Conservation (phyloP, 2,113 vertebrate genomes). For the Centropus bengalensis region DNA sequence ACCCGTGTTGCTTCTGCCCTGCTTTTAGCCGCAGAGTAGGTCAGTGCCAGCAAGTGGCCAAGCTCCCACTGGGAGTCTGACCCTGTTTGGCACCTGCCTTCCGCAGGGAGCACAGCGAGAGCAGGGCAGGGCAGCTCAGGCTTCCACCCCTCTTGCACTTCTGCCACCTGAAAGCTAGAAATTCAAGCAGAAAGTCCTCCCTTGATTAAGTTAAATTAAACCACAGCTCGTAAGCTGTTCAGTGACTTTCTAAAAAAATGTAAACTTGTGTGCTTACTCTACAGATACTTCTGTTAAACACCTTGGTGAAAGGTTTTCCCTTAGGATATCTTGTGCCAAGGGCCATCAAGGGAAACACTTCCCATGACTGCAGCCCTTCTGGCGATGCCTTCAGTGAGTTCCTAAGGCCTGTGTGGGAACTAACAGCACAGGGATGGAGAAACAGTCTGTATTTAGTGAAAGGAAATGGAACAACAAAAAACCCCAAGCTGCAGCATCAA, state of each 20-base stretch:
- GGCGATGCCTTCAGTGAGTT: background rate
- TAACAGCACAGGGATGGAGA: background rate
- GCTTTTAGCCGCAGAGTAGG: rapidly evolving
- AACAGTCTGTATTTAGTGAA: background rate
- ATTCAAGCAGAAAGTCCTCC: background rate
- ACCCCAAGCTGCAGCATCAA: background rate
- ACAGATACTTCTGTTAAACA: background rate
- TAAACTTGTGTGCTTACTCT: background rate
- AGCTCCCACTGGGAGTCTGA: background rate
- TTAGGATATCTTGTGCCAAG: background rate
- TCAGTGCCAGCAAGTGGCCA: rapidly evolving
- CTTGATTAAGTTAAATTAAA: background rate
- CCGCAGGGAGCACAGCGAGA: background rate
- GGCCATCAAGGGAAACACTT: background rate
- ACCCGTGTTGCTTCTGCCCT: background rate
- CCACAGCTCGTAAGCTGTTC: background rate
- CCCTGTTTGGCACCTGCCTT: background rate
- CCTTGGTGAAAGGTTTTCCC: background rate
- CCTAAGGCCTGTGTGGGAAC: background rate
- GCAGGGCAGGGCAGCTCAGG: background rate
- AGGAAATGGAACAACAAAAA: constrained; percentile 12
- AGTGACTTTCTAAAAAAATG: background rate
- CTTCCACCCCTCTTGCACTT: background rate
- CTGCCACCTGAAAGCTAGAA: background rate
- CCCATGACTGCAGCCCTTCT: background rate